Percentiles rank a stretch among this genome's conserved stretches.
These are phyloP conservation scores for Lanistes nyassanus DNA, from an alignment of 1,140 invertebrate species.

Conservation along the genomic window DNA sequence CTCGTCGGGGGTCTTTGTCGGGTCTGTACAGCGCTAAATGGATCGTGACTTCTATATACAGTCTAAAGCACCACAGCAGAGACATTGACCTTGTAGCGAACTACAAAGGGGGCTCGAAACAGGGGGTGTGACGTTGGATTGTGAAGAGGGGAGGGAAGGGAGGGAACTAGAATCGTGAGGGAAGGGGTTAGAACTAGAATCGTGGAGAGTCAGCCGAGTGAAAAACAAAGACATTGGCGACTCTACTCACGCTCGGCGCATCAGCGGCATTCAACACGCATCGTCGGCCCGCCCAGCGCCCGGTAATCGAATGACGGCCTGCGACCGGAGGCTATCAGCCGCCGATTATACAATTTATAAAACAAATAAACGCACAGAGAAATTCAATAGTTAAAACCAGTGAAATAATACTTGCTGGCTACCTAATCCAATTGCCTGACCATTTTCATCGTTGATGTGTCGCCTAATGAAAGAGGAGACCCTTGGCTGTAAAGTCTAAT, in stretches of 20 bases:
- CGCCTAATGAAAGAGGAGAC: slow-evolving; percentile 20
- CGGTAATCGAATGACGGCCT: slow-evolving; percentile 18
- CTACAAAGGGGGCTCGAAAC: too few species aligned
- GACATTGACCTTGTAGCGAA: neutral
- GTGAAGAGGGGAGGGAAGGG: neutral
- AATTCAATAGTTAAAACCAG: slow-evolving; percentile 23
- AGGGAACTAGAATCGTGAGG: neutral
- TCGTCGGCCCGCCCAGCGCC: slow-evolving; percentile 6
- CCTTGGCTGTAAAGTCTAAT: slow-evolving; percentile 18
- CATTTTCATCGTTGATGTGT: slow-evolving; percentile 21
- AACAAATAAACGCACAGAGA: slow-evolving; percentile 25
- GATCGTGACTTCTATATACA: neutral
- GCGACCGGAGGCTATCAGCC: slow-evolving; percentile 6
- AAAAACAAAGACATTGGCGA: slow-evolving; percentile 24
- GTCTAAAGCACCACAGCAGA: neutral
- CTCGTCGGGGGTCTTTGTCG: too few species aligned
- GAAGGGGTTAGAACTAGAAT: too few species aligned
- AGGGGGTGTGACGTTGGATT: neutral
- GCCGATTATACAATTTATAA: slow-evolving; percentile 30
- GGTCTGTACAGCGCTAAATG: too few species aligned
- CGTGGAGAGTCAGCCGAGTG: neutral
- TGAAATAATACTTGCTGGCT: slow-evolving; percentile 15
- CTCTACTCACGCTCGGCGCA: slow-evolving; percentile 9
- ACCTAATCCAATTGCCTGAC: slow-evolving; percentile 23
- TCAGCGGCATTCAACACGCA: slow-evolving; percentile 25